A percentile compares a stretch with the other conserved stretches of the same genome.
phyloP scores from a whole-genome alignment of 2,113 vertebrate genomes.

The Formicarius rufipectus region DNA sequence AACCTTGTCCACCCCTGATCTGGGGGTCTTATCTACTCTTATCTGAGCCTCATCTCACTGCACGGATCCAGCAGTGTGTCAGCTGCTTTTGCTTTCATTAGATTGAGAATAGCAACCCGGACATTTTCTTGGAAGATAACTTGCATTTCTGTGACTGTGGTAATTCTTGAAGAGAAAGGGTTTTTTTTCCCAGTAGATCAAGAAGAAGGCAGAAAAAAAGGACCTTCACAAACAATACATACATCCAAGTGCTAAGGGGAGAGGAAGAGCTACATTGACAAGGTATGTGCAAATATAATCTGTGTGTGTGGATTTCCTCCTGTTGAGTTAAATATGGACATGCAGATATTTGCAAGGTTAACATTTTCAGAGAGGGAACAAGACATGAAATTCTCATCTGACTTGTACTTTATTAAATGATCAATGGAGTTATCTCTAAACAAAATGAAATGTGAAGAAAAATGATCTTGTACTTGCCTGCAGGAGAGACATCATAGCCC shows the following conservation, averaged over 20 bases:
- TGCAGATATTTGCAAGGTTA: neutral
- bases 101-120: neutral
- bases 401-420: neutral
- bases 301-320: neutral
- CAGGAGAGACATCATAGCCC: neutral
- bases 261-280: slow-evolving; percentile 14
- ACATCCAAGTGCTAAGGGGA: neutral
- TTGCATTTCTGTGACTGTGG: neutral
- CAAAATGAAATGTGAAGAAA: neutral
- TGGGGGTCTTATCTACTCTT: neutral
- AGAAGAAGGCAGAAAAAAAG: slow-evolving; percentile 7
- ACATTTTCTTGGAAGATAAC: neutral
- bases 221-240: neutral
- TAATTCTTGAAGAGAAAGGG: slow-evolving; percentile 4
- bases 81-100: neutral
- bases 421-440: neutral
- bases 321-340: neutral
- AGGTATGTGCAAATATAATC: slow-evolving; percentile 35
- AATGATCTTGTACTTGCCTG: neutral
- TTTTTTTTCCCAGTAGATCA: neutral
- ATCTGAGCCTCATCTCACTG: neutral
- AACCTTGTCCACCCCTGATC: neutral
- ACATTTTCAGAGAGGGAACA: neutral
- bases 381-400: neutral
- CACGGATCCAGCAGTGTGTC: neutral